A percentile compares a stretch with the other conserved stretches of the same genome.
Evolutionary conservation across 2,888 invertebrate species (phyloP).

Genomic region (Xanthorhoe designata): DNA sequence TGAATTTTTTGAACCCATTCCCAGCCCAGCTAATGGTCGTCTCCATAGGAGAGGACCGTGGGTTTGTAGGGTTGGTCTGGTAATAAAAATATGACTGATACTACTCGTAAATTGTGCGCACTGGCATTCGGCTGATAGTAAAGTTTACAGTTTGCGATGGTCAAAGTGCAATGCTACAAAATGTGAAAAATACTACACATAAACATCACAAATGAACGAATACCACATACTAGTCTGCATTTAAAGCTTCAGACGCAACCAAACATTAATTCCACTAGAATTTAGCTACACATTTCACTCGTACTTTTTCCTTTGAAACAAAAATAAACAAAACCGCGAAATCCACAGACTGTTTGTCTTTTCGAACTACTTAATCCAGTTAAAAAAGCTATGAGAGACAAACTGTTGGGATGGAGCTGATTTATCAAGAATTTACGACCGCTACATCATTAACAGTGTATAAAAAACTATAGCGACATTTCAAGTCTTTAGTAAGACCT

Average conservation of each 20-base stretch:
- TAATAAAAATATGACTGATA: too few relatives aligned
- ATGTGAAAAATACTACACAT: background rate
- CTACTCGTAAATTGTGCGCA: too few relatives aligned
- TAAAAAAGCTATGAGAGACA: slow-evolving; percentile 30
- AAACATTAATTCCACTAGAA: slow-evolving; percentile 5
- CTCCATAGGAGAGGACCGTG: too few relatives aligned
- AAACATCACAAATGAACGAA: background rate
- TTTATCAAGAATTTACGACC: background rate
- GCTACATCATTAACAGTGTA: background rate
- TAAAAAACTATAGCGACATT: too few relatives aligned
- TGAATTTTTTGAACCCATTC: too few relatives aligned
- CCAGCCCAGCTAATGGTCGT: too few relatives aligned
- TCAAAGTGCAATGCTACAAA: background rate
- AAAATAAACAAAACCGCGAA: slow-evolving; percentile 23
- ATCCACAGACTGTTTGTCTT: slow-evolving; percentile 30
- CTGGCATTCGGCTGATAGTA: too few relatives aligned
- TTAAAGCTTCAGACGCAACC: background rate
- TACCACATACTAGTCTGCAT: background rate
- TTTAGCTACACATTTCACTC: slow-evolving; percentile 15
- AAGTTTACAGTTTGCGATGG: background rate
- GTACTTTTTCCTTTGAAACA: slow-evolving; percentile 8
- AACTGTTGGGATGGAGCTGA: slow-evolving; percentile 4
- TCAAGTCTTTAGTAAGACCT: too few relatives aligned
- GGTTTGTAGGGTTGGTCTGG: too few relatives aligned
- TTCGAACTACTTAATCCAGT: slow-evolving; percentile 35